These are phyloP conservation scores for Sebastes fasciatus DNA, from an alignment of 2,113 vertebrate species.

Conservation along the genomic window DNA sequence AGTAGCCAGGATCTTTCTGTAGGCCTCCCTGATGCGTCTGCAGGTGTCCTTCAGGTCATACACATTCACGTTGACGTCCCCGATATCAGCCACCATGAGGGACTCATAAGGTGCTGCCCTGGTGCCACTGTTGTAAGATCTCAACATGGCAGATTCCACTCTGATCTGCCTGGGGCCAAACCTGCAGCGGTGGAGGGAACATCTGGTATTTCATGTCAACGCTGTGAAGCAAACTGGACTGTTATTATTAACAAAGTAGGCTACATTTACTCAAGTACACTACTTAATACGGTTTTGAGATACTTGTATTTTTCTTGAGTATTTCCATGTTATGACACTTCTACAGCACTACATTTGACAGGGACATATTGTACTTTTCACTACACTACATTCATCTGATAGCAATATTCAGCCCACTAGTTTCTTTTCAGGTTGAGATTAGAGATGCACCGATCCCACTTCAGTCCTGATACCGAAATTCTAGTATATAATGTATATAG, in stretches of 20 bases:
- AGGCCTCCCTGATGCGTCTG: constrained; percentile 86
- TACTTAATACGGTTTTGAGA: no score
- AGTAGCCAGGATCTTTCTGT: constrained; percentile 77
- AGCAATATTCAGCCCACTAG: no score
- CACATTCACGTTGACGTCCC: constrained; percentile 91
- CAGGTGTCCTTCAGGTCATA: constrained; percentile 93
- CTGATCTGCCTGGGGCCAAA: constrained; percentile 93
- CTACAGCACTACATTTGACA: no score
- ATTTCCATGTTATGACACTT: no score
- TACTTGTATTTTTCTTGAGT: no score
- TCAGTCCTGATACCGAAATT: no score
- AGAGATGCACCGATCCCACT: no score
- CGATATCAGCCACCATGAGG: constrained; percentile 90
- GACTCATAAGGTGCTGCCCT: constrained; percentile 89
- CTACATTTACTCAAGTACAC: no score
- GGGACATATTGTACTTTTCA: no score
- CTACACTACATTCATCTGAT: no score
- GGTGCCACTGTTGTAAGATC: constrained; percentile 84
- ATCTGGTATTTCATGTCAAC: background rate
- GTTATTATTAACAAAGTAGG: background rate
- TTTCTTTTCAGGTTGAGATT: no score
- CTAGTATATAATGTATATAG: no score
- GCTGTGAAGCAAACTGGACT: background rate
- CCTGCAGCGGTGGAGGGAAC: constrained; percentile 71
- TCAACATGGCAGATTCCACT: constrained; percentile 88